Base-by-base conservation (phyloP, 2,797 vertebrate genomes). In the Sebastes elongatus region DNA sequence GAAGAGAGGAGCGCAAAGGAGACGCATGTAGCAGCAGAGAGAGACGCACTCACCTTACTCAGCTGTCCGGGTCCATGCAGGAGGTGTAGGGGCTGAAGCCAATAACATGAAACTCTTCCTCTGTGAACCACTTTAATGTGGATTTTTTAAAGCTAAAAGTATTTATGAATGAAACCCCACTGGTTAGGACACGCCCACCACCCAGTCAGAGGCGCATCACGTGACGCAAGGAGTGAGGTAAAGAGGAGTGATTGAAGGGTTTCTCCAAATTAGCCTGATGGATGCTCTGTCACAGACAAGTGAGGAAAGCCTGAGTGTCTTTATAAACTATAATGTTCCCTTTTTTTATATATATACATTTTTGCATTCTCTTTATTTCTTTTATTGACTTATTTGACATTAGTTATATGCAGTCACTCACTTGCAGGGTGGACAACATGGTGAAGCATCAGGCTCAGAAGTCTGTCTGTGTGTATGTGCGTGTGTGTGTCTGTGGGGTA, bases 81-180 rank as follows among this genome's bases (percentile, higher is more conserved):
- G 72, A 38, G 84, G 74, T 67, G 87, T 78, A 81, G 85, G 84
- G 76, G 74, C 79, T 38, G 71, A 86, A 83, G 73, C 75, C 89
- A 63, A 83, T 46, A 73, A 78, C 91, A 49, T 27, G n/a, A 74
- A 86, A 89, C 86, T 89, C 85, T 52, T 93, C 89, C 74, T 93
- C 89, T 74, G 87, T 69, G 85, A 74, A 74, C 93, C 93, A 88
- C 93, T 93, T 93, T 94, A 93, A 95, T 94, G 95, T 93, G 88
- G 87, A 87, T 93, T 94, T 30, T 62, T 90, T 89, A 92, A 92
- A 87, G 92, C 88, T 86, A 89, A 91, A 93, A 94, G 95, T 96
- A 97, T 97, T 97, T 97, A 97, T 98, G 97, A 98, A 97, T 98
- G 97, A 95, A 96, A 93, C 87, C 93, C 91, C 91, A 70, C 84